Conservation (phyloP, 1,140 invertebrate genomes). For the Liolophura sinensis region DNA sequence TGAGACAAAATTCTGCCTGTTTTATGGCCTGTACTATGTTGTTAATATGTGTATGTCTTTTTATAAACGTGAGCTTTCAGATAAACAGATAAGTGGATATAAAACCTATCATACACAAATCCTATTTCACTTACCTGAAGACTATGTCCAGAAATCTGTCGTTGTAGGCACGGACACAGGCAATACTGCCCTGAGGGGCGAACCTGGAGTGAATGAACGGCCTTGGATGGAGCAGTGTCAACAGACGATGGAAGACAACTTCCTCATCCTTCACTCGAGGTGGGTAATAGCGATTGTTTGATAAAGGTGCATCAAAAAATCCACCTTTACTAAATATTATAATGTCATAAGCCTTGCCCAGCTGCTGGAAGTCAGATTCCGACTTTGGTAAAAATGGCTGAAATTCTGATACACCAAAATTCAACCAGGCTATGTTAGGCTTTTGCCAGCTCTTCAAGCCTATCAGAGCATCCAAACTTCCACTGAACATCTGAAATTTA, state of each 20-base stretch:
- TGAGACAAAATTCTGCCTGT: too few species aligned
- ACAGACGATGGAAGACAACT: conserved; percentile 36
- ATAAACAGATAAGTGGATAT: background rate
- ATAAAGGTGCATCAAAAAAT: conserved; percentile 13
- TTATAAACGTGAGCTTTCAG: too few species aligned
- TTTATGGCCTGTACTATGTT: too few species aligned
- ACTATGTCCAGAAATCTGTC: conserved; percentile 53
- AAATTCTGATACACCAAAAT: conserved; percentile 42
- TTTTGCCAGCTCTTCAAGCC: conserved; percentile 46
- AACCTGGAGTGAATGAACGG: conserved; percentile 55
- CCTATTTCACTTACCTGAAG: conserved; percentile 50
- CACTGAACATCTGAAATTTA: conserved; percentile 4
- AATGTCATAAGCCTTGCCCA: conserved; percentile 36
- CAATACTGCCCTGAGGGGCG: conserved; percentile 52
- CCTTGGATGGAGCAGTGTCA: conserved; percentile 53
- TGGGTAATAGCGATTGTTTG: conserved; percentile 50
- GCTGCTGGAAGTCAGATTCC: conserved; percentile 1
- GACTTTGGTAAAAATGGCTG: conserved; percentile 37
- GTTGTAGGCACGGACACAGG: conserved; percentile 47
- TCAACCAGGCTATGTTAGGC: conserved; percentile 21
- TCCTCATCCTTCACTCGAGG: conserved; percentile 26
- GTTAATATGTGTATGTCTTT: too few species aligned
- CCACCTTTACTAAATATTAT: conserved; percentile 14
- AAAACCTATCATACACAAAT: background rate
- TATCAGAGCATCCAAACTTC: conserved; percentile 23